Evolutionary conservation across 2,113 vertebrate species (phyloP), one percentile per base, ranked within the genome.

Genomic region (Mirounga angustirostris): DNA sequence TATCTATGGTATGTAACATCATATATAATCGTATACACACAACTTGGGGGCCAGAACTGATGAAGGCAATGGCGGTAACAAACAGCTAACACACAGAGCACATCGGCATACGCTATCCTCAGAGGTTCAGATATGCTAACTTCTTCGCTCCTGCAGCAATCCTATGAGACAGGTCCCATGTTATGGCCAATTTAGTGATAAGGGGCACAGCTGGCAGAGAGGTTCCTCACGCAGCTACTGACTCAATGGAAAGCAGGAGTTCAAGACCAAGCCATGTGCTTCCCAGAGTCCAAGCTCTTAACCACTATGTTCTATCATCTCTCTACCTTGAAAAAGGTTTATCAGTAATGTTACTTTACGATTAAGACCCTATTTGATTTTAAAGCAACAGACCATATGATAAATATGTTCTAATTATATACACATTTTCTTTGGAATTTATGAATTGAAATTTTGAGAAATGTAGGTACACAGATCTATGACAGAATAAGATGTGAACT

Each of bases 51-150:
- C 80, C 26, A 19, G 22, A 92, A 56, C 33, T 43, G 18, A 36
- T 2, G 9, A 22, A 16, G 14, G 26, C 6, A 2, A 33, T 1
- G 36, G n/a, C 0, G 36, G 11, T 8, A n/a, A 46, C 9, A 15
- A 2, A 2, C 7, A 50, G 59, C 78, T 46, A 50, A 33, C 43
- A 9, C 1, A 24, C 0, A 1, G 0, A 63, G 76, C 30, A 33
- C 26, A 40, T 59, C 74, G 73, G 2, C 2, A 28, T 50, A n/a
- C 40, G 1, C 16, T 6, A 33, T 5, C n/a, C 74, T 33, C 0
- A 0, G 10, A 14, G n/a, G 24, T 82, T 18, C 65, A 52, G 56
- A 36, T 5, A 19, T 0, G 26, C 4, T 22, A 67, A 30, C 33
- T 9, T 6, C 18, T 24, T 2, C 7, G 16, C 61, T 7, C 46